A percentile compares a stretch with the other conserved stretches of the same genome.
These are phyloP conservation scores for Vireo altiloquus DNA, from an alignment of 2,113 vertebrate species.

Conservation along the genomic window DNA sequence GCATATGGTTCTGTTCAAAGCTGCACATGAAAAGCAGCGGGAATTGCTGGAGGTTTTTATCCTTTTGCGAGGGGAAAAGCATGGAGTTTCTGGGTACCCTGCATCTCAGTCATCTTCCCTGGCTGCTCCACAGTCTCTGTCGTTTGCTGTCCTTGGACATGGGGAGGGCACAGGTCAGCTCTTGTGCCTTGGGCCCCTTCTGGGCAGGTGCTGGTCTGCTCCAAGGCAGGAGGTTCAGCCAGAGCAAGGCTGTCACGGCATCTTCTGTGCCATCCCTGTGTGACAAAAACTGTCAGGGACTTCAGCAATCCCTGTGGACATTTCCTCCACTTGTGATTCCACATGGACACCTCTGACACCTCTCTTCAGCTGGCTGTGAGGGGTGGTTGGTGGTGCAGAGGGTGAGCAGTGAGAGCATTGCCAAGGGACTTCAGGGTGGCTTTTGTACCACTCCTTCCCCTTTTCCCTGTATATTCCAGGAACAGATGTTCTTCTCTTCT, in stretches of 20 bases:
- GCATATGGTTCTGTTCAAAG: neutral
- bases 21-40: neutral
- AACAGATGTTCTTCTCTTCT: too few relatives aligned
- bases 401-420: neutral
- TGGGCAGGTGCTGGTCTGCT: neutral
- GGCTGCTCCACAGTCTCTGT: neutral
- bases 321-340: neutral
- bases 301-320: neutral
- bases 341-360: accelerated
- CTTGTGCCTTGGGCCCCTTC: neutral
- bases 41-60: neutral
- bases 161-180: neutral
- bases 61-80: neutral
- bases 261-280: neutral
- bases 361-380: neutral
- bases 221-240: neutral
- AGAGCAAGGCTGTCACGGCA: neutral
- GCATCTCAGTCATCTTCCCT: neutral
- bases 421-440: accelerated
- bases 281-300: neutral
- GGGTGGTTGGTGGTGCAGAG: neutral
- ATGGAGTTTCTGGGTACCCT: neutral
- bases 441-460: neutral
- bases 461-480: neutral
- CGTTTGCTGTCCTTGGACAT: neutral